Conservation (phyloP, 2,888 invertebrate species). For the Cotesia congregata region DNA sequence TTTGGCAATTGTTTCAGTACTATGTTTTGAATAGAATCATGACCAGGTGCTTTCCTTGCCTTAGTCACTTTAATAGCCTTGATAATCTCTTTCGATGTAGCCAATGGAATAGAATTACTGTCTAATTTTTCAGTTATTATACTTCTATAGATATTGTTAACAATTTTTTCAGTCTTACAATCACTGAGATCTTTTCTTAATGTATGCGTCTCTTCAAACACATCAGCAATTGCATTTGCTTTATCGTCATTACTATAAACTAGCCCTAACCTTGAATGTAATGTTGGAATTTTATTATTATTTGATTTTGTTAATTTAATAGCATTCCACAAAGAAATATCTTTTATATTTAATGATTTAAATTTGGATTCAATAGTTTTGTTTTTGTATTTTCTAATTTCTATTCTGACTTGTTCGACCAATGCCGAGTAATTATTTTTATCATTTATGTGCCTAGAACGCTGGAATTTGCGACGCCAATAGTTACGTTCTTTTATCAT, state of each 20-base stretch:
- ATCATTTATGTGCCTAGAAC: too few relatives aligned
- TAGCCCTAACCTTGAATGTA: constrained; percentile 33
- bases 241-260: constrained; percentile 36
- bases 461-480: too few relatives aligned
- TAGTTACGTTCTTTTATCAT: too few relatives aligned
- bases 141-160: background rate
- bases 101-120: background rate
- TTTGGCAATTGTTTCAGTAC: constrained; percentile 50
- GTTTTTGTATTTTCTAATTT: too few relatives aligned
- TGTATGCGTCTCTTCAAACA: constrained; percentile 34
- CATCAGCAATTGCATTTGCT: constrained; percentile 38
- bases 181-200: constrained; percentile 38
- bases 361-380: constrained; percentile 35
- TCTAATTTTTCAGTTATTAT: background rate
- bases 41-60: constrained; percentile 25
- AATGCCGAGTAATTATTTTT: background rate
- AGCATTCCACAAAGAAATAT: constrained; percentile 41
- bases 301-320: constrained; percentile 40
- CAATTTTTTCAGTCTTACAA: background rate
- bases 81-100: constrained; percentile 12
- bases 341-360: constrained; percentile 30
- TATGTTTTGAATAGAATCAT: constrained; percentile 33
- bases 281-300: constrained; percentile 26
- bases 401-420: background rate
- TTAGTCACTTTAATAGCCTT: too few relatives aligned